These are phyloP conservation scores for Platyura marginata DNA, from an alignment of 1,140 invertebrate species.

Conservation along the genomic window DNA sequence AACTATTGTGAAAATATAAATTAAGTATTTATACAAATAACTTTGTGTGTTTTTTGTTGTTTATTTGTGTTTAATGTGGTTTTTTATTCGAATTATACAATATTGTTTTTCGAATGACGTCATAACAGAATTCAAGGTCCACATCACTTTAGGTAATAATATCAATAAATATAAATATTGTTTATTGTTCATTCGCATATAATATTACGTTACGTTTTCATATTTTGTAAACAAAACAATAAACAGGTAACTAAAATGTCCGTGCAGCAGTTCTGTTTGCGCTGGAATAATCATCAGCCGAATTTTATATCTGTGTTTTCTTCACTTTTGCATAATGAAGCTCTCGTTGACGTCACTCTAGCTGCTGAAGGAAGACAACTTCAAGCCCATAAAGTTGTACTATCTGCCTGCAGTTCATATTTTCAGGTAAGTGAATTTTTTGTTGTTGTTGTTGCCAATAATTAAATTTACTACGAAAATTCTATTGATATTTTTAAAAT, in stretches of 20 bases:
- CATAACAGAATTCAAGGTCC: slow-evolving; percentile 5
- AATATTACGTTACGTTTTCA: background rate
- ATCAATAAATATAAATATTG: background rate
- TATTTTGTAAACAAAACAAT: background rate
- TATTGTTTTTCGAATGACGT: slow-evolving; percentile 4
- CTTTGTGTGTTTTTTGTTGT: background rate
- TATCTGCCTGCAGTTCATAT: slow-evolving; percentile 73
- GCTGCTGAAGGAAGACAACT: slow-evolving; percentile 68
- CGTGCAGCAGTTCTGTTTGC: slow-evolving; percentile 67
- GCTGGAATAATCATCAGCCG: slow-evolving; percentile 79
- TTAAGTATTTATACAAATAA: background rate
- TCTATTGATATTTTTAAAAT: too few relatives aligned
- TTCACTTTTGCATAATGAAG: slow-evolving; percentile 54
- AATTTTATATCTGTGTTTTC: slow-evolving; percentile 77
- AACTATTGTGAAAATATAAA: background rate
- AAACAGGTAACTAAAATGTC: slow-evolving; percentile 29
- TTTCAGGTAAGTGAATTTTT: slow-evolving; percentile 44
- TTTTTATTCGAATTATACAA: background rate
- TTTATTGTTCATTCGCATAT: background rate
- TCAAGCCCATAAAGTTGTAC: slow-evolving; percentile 68
- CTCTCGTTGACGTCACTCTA: slow-evolving; percentile 73
- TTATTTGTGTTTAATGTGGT: background rate
- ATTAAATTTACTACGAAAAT: too few relatives aligned
- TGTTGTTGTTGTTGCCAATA: too few relatives aligned
- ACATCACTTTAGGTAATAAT: background rate